Evolutionary conservation across 2,113 vertebrate genomes (phyloP).

Genomic region (Neodontobutis hainanensis): DNA sequence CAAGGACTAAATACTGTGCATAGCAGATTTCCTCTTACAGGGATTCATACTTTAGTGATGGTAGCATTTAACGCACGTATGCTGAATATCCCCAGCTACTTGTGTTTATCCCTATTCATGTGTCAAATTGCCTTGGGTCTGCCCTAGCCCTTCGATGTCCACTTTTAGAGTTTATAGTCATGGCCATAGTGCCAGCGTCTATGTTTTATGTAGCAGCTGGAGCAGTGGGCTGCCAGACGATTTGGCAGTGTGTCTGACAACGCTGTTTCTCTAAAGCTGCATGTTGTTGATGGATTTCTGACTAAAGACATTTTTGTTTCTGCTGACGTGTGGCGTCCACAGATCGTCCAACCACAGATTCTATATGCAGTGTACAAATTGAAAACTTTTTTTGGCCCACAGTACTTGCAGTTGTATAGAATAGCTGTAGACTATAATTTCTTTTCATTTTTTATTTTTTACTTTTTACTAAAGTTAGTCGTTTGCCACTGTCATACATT

Average conservation of each 20-base stretch:
- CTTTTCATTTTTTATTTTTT: too few relatives aligned
- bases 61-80: not conserved
- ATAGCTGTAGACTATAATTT: too few relatives aligned
- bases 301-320: constrained; percentile 45
- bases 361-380: constrained; percentile 1
- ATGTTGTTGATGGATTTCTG: constrained; percentile 40
- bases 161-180: constrained; percentile 55
- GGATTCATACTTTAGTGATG: constrained; percentile 5
- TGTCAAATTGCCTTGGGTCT: not conserved
- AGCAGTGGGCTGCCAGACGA: constrained; percentile 41
- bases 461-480: too few relatives aligned
- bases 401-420: too few relatives aligned
- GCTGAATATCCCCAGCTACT: not conserved
- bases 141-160: constrained; percentile 30
- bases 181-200: constrained; percentile 45
- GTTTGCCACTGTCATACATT: too few relatives aligned
- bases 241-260: constrained; percentile 48
- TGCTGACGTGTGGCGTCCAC: constrained; percentile 26
- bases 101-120: constrained; percentile 2
- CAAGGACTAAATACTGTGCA: constrained; percentile 4
- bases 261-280: constrained; percentile 29
- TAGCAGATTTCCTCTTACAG: constrained; percentile 28
- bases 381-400: too few relatives aligned
- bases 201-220: constrained; percentile 66
- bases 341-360: constrained; percentile 36